A percentile compares a stretch with the other conserved stretches of the same genome.
Evolutionary conservation across 2,888 invertebrate genomes (phyloP).

Genomic region (Meandrusa payeni): DNA sequence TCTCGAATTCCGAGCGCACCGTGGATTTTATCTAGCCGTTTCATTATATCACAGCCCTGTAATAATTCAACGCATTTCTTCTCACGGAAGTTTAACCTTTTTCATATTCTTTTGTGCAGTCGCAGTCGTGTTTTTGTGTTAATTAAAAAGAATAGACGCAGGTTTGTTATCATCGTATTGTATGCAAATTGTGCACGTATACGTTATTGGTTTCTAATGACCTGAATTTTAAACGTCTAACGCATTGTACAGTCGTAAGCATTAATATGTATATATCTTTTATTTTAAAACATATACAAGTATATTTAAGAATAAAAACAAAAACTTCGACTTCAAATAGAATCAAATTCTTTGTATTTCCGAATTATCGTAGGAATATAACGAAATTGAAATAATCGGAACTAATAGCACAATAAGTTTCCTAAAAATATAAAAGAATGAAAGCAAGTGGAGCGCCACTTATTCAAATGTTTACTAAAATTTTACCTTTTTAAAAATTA

Average conservation of each 20-base stretch:
- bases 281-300: no score
- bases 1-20: not conserved
- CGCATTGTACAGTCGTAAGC: slow-evolving; percentile 6
- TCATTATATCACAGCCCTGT: slow-evolving; percentile 11
- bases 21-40: not conserved
- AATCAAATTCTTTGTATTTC: not conserved
- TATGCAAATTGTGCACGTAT: slow-evolving; percentile 23
- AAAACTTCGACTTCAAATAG: no score
- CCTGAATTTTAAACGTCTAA: slow-evolving; percentile 18
- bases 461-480: no score
- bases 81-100: slow-evolving; percentile 67
- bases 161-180: slow-evolving; percentile 19
- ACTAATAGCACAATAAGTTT: no score
- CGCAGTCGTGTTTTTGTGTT: slow-evolving; percentile 18
- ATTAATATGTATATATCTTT: no score
- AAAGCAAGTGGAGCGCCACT: no score
- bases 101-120: slow-evolving; percentile 42
- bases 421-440: no score
- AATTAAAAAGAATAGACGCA: slow-evolving; percentile 16
- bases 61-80: slow-evolving; percentile 30
- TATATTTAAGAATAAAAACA: no score
- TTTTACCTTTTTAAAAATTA: no score
- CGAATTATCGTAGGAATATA: no score
- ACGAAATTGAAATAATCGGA: no score
- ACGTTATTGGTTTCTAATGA: slow-evolving; percentile 24